phyloP scores from a whole-genome alignment of 2,888 invertebrate genomes.

The Trissoscelio sp. region DNA sequence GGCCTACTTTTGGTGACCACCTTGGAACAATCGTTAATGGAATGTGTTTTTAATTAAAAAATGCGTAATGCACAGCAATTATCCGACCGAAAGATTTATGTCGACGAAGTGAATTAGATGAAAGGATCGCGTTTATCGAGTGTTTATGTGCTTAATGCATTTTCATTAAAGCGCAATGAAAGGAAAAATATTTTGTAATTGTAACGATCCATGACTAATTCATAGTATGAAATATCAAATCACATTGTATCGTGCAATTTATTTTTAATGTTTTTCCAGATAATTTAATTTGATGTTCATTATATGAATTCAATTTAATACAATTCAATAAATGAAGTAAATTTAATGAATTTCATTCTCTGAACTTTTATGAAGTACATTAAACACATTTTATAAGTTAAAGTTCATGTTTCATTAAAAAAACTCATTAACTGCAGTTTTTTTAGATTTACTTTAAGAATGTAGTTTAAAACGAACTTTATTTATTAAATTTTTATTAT shows the following conservation, averaged over 20 bases:
- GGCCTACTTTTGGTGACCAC: conserved; percentile 29
- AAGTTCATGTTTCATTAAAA: no score
- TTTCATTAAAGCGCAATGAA: conserved; percentile 31
- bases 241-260: no score
- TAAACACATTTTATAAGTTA: no score
- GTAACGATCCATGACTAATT: conserved; percentile 10
- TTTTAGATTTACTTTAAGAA: no score
- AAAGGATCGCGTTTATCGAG: conserved; percentile 36
- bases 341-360: no score
- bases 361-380: no score
- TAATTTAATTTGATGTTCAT: no score
- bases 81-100: conserved; percentile 39
- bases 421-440: no score
- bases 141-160: conserved; percentile 23
- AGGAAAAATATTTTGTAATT: conserved; percentile 18
- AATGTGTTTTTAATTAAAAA: conserved; percentile 31
- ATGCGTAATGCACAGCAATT: conserved; percentile 25
- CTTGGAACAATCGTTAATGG: conserved; percentile 35
- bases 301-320: no score
- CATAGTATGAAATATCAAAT: neutral
- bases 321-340: no score
- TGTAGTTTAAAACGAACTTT: no score
- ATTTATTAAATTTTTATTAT: no score
- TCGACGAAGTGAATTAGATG: conserved; percentile 22
- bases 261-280: neutral